Evolutionary conservation across 2,888 invertebrate genomes (phyloP), one percentile per base, ranked within the genome.

Genomic region (Aplocera efformata): DNA sequence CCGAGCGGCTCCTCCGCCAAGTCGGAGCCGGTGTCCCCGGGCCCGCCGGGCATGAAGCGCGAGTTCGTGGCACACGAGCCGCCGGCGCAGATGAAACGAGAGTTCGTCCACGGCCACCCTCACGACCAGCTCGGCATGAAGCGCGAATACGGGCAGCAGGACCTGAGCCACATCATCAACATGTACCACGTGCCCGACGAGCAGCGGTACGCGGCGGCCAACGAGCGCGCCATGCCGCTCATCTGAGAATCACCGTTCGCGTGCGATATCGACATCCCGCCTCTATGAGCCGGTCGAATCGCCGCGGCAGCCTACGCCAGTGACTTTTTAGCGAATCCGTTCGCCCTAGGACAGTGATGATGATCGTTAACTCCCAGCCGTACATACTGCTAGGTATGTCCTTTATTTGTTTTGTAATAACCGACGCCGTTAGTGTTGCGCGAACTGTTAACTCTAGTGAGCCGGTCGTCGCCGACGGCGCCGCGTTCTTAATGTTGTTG

Each of bases 1-100:
- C 96, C 96, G 33, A 95, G 95, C 74, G 95, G 95, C 58, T 94
- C 94, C 51, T 95, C 95, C 72, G 94, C 96, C 71, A 96, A 96
- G 78, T 96, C 96, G 35, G 96, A 96, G 79, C 95, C 96, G 20
- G 94, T 95, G 63, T 95, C 95, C 37, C 94, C 96, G 32, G 92
- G 88, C 82, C 94, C 90, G 81, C 90, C 86, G 69, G 90, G 63
- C 60, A 78, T 84, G 80, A 90, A 90, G 61, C 83, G 90, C 50
- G 90, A 90, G 69, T 90, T 78, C 63, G 77, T 71, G 36, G 45
- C 76, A 23, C 90, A 91, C 65, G 90, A 90, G 65, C 86, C 84
- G 29, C 67, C 74, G 24, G 60, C 82, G 72, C 81, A 90, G 77
- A 61, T 90, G 74, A 85, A 90, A 73, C 79, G 90, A 79, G 68